Conservation (phyloP, 92 coral and sea anemone species). For the Anthopleura xanthogrammica region DNA sequence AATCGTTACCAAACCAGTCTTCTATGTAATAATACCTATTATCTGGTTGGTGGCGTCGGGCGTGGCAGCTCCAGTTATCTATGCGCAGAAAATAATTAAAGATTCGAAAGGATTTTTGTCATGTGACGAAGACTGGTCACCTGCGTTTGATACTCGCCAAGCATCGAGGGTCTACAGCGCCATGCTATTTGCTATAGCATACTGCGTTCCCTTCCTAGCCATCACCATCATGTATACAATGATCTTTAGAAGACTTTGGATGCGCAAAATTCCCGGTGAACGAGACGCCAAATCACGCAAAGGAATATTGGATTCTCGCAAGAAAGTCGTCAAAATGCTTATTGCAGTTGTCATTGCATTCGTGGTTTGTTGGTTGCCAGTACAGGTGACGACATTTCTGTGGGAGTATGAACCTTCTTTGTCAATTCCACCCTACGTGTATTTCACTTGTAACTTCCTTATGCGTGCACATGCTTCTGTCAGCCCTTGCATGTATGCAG, state of each 20-base stretch:
- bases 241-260: slow-evolving; percentile 75
- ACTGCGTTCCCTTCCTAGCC: slow-evolving; percentile 73
- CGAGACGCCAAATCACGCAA: slow-evolving; percentile 19
- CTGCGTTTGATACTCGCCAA: slow-evolving; percentile 42
- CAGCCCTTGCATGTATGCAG: slow-evolving; percentile 72
- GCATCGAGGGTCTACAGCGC: slow-evolving; percentile 60
- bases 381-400: slow-evolving; percentile 56
- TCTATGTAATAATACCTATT: slow-evolving; percentile 39
- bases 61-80: slow-evolving; percentile 74
- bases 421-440: slow-evolving; percentile 15
- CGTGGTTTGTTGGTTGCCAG: slow-evolving; percentile 70
- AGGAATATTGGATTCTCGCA: slow-evolving; percentile 46
- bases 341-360: slow-evolving; percentile 65
- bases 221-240: slow-evolving; percentile 73
- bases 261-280: slow-evolving; percentile 79
- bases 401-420: slow-evolving; percentile 14
- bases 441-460: slow-evolving; percentile 50
- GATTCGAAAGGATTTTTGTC: slow-evolving; percentile 5
- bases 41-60: slow-evolving; percentile 73
- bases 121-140: slow-evolving; percentile 80
- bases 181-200: slow-evolving; percentile 65
- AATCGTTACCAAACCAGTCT: slow-evolving; percentile 67
- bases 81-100: slow-evolving; percentile 43
- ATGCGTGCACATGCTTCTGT: slow-evolving; percentile 75
- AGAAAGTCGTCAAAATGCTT: slow-evolving; percentile 77